These are phyloP conservation scores for Aphidius gifuensis DNA, from an alignment of 1,140 invertebrate species.

Conservation along the genomic window DNA sequence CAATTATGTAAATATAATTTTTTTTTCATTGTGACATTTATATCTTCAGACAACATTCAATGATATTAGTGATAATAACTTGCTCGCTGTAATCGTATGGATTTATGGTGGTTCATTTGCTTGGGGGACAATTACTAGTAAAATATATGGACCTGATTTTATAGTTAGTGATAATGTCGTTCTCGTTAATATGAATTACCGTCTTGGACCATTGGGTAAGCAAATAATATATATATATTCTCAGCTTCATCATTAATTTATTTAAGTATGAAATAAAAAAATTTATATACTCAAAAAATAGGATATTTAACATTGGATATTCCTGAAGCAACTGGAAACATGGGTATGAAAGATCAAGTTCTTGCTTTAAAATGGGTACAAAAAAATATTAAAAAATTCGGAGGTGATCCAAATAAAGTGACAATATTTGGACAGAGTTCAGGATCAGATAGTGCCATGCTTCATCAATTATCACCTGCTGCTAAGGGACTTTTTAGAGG, in stretches of 20 bases:
- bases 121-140: slow-evolving; percentile 31
- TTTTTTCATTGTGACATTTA: not conserved
- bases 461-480: slow-evolving; percentile 29
- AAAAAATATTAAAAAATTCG: slow-evolving; percentile 43
- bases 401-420: slow-evolving; percentile 38
- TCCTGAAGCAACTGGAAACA: slow-evolving; percentile 64
- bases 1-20: no score
- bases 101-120: slow-evolving; percentile 58
- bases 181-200: slow-evolving; percentile 54
- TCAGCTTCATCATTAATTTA: not conserved
- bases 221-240: not conserved
- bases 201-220: slow-evolving; percentile 44
- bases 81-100: slow-evolving; percentile 54
- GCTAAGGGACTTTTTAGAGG: slow-evolving; percentile 34
- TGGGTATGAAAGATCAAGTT: slow-evolving; percentile 60
- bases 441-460: slow-evolving; percentile 32
- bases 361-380: slow-evolving; percentile 51
- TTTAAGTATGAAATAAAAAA: not conserved
- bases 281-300: no score
- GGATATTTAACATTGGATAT: slow-evolving; percentile 24
- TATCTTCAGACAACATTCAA: slow-evolving; percentile 4
- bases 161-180: slow-evolving; percentile 50
- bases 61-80: not conserved
- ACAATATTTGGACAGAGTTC: slow-evolving; percentile 50
- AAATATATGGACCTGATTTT: slow-evolving; percentile 39